Evolutionary conservation across 2,888 invertebrate genomes (phyloP), one percentile per base, ranked within the genome.

Genomic region (Mythimna impura): DNA sequence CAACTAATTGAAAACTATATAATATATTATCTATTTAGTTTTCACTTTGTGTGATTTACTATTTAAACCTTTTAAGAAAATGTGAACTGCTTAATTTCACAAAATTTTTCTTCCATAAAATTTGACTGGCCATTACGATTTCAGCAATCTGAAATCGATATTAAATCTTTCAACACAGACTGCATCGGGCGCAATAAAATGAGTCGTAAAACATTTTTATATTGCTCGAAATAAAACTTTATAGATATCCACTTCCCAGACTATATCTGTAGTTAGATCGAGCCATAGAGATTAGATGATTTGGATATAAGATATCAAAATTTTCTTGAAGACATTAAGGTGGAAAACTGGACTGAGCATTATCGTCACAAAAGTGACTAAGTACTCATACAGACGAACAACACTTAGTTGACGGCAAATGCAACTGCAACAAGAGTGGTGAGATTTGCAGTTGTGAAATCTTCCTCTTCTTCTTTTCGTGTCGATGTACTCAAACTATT

Each of bases 121-220:
- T 36, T 63, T n/a, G 12, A 34, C 25, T n/a, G 17, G 40, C 25
- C 12, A 22, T 30, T 25, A 65, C 36, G 17, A 47, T 61, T 66
- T 66, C n/a, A 58, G 17, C 62, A 22, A 63, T 34, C n/a, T 54
- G 5, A 22, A 60, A 66, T 80, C 55, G 34, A 50, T 78, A 55
- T 52, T 50, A 30, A 50, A 25, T 22, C 30, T 7, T 6, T 7
- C 17, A 30, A 36, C 12, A 22, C 43, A 40, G 57, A 68, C 78
- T 78, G 72, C 72, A 73, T 69, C 57, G 43, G 40, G 50, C 61
- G 69, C 66, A 55, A 76, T 80, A 78, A 80, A 78, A 52, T 50
- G 36, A 36, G 20, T 66, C 60, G 74, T 81, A 78, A 85, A 85
- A 71, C 30, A 73, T 74, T 77, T 73, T 73, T 81, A 78, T 81